A percentile compares a stretch with the other conserved stretches of the same genome.
Conservation (phyloP, 2,113 vertebrate species). For the Platysteira castanea region DNA sequence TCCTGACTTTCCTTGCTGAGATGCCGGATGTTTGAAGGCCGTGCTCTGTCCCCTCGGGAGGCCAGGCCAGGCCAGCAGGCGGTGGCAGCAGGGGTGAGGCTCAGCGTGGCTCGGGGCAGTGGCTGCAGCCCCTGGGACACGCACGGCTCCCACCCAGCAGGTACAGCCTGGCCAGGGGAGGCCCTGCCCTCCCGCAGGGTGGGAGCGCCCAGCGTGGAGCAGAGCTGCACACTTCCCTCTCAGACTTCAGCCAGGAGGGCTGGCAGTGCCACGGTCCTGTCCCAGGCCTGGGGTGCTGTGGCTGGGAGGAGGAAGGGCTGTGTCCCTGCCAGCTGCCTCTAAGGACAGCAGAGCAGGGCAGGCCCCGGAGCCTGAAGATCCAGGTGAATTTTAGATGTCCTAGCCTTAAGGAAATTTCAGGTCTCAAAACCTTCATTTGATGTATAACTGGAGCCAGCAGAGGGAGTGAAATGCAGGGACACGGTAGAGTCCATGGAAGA, state of each 20-base stretch:
- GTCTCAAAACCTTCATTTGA: neutral
- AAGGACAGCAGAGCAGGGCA: neutral
- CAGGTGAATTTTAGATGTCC: neutral
- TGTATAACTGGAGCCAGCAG: conserved; percentile 9
- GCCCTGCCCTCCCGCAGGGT: neutral
- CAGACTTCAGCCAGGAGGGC: neutral
- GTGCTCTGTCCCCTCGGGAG: neutral
- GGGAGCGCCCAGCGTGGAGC: rapidly evolving
- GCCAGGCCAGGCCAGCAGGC: neutral
- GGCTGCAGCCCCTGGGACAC: no score
- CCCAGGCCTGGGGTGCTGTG: rapidly evolving
- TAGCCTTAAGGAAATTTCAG: neutral
- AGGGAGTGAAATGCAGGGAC: conserved; percentile 38
- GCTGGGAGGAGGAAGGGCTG: neutral
- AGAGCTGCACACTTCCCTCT: neutral
- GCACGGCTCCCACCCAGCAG: neutral
- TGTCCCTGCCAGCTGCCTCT: neutral
- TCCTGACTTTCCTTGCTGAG: neutral
- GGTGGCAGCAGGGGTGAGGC: neutral
- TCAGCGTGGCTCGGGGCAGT: rapidly evolving
- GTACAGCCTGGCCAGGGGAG: rapidly evolving
- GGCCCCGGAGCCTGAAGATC: neutral
- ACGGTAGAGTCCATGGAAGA: neutral
- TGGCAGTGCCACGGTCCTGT: neutral
- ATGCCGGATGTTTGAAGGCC: neutral